Percentiles rank a stretch among this genome's conserved stretches.
phyloP scores from a whole-genome alignment of 2,888 invertebrate species.

The Parthenolecanium corni region DNA sequence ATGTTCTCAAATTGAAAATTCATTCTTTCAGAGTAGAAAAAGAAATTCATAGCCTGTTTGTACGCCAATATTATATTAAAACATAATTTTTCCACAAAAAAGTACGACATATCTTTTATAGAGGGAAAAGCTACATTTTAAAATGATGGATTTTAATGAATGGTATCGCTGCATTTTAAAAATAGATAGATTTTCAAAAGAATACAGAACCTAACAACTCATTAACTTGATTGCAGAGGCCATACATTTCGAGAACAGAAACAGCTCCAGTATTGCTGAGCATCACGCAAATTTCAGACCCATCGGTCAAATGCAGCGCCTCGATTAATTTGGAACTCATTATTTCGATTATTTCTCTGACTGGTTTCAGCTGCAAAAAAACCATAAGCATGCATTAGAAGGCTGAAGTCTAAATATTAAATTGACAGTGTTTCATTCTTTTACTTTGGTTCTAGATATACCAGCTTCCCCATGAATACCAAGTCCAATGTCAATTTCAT shows the following conservation, averaged over 20 bases:
- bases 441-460: conserved; percentile 35
- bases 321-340: conserved; percentile 32
- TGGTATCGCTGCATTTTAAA: too few relatives aligned
- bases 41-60: too few relatives aligned
- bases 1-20: too few relatives aligned
- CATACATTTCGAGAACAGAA: conserved; percentile 61
- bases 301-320: conserved; percentile 30
- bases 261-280: conserved; percentile 69
- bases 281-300: conserved; percentile 48
- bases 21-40: too few relatives aligned
- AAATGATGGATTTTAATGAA: too few relatives aligned
- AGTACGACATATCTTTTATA: too few relatives aligned
- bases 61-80: too few relatives aligned
- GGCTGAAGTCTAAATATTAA: neutral
- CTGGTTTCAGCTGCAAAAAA: conserved; percentile 30
- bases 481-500: conserved; percentile 57
- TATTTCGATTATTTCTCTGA: conserved; percentile 30
- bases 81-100: too few relatives aligned
- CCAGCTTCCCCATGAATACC: conserved; percentile 46
- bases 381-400: neutral
- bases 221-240: conserved; percentile 57
- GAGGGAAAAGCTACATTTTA: too few relatives aligned
- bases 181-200: too few relatives aligned
- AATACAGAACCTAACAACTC: too few relatives aligned
- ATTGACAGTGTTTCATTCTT: conserved; percentile 33